Base-by-base conservation (phyloP, 2,888 invertebrate species). In the Adela reaumurella region DNA sequence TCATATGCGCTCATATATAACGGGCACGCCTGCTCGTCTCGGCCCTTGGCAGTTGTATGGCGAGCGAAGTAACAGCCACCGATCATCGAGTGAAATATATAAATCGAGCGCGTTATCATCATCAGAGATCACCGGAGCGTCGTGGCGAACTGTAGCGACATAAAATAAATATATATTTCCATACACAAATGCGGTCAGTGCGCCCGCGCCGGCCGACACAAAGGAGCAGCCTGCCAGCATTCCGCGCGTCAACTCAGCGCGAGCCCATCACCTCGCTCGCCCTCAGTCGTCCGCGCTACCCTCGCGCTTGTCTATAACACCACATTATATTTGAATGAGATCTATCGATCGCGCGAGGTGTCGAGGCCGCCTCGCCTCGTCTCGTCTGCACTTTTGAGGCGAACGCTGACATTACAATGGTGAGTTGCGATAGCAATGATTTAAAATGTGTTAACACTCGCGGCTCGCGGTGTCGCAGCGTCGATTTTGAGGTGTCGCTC, bases 371-470 rank as follows among this genome's bases (percentile, higher is more conserved):
- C n/a, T 8, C 43, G 8, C 43, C 14, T 43, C n/a, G 16, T 16
- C 3, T 19, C 17, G 43, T 3, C 43, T 17, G 14, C 74, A 70
- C 74, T 77, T 76, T 71, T 76, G 77, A 74, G 74, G 74, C 74
- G 70, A 74, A 76, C 72, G 17, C 63, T 77, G 78, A 78, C 78
- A 67, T 74, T 68, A 78, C 78, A 78, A 78, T 78, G 68, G 78
- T 61, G 63, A 58, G 67, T 62, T 56, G 62, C 71, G 78, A 78
- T 74, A 73, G 78, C 76, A 76, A 77, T 78, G 78, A 78, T 78
- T 78, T 78, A 78, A 78, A 78, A 78, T 77, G 77, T 77, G 78
- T 78, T 78, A 77, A 78, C 78, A 77, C 76, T 35, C 35, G 11
- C 35, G 24, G 35, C 35, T 8, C 35, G 35, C 3, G 3, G 6